phyloP scores from a whole-genome alignment of 2,113 vertebrate genomes.

The Oreochromis aureus region DNA sequence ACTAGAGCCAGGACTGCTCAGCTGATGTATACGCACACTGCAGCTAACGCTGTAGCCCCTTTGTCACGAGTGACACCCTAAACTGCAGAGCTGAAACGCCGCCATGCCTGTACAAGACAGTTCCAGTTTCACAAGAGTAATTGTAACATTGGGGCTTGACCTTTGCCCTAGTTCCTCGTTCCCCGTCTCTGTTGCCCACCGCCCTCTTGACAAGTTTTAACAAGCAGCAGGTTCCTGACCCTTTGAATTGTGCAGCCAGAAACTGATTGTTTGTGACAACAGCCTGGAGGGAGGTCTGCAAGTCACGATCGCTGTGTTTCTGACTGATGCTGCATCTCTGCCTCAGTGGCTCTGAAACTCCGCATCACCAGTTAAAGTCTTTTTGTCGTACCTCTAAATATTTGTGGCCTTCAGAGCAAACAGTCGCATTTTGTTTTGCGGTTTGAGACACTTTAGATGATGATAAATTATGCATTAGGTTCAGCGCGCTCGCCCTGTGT shows the following conservation, averaged over 20 bases:
- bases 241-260: constrained; percentile 25
- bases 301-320: constrained; percentile 1
- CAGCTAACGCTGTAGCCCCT: not conserved
- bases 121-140: constrained; percentile 34
- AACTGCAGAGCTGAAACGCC: not conserved
- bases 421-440: not conserved
- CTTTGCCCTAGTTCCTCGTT: constrained; percentile 29
- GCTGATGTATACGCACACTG: not conserved
- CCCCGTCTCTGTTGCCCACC: not conserved
- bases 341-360: not conserved
- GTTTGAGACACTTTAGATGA: not conserved
- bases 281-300: constrained; percentile 26
- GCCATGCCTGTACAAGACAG: not conserved
- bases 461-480: not conserved
- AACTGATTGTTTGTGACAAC: constrained; percentile 46
- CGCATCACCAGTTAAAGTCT: not conserved
- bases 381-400: not conserved
- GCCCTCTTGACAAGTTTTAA: constrained; percentile 32
- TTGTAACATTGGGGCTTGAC: constrained; percentile 36
- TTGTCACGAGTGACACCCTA: not conserved
- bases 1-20: not conserved
- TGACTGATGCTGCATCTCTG: constrained; percentile 13
- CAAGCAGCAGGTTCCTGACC: constrained; percentile 20
- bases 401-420: not conserved
- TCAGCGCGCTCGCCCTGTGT: not conserved